These are phyloP conservation scores for Salvator merianae DNA, from an alignment of 2,113 vertebrate genomes.

Conservation along the genomic window DNA sequence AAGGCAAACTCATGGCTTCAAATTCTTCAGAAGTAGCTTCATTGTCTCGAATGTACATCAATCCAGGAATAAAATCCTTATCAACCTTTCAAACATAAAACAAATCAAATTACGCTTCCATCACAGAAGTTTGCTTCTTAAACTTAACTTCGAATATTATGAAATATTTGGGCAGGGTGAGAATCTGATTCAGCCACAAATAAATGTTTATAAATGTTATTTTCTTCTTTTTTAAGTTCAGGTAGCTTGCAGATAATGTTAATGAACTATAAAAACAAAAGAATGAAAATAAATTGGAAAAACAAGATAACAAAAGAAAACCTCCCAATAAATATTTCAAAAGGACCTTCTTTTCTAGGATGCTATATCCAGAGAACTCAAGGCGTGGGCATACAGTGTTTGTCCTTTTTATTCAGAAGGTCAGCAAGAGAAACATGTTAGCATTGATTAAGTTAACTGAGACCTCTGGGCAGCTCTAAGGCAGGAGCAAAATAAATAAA, in stretches of 20 bases:
- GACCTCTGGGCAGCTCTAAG: not conserved
- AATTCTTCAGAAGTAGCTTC: slow-evolving; percentile 96
- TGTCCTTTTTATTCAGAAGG: not conserved
- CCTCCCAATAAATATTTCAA: not conserved
- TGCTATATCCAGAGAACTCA: not conserved
- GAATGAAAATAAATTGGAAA: not conserved
- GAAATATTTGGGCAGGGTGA: not conserved
- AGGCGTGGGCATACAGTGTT: not conserved
- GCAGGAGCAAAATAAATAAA: not conserved
- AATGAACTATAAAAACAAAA: not conserved
- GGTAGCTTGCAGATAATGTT: not conserved
- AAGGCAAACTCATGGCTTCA: slow-evolving; percentile 95
- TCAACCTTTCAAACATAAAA: slow-evolving; percentile 82
- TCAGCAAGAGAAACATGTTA: not conserved
- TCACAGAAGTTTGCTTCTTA: not conserved
- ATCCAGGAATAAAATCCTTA: slow-evolving; percentile 98
- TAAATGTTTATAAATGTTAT: no score
- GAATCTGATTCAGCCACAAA: not conserved
- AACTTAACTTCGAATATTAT: not conserved
- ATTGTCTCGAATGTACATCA: slow-evolving; percentile 98
- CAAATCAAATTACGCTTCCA: not conserved
- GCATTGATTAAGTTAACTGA: not conserved
- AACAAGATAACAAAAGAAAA: not conserved
- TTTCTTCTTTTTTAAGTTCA: not conserved
- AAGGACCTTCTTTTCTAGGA: not conserved